Evolutionary conservation across 2,797 vertebrate genomes (phyloP), one percentile per base, ranked within the genome.

Genomic region (Pseudomugil tenellus): DNA sequence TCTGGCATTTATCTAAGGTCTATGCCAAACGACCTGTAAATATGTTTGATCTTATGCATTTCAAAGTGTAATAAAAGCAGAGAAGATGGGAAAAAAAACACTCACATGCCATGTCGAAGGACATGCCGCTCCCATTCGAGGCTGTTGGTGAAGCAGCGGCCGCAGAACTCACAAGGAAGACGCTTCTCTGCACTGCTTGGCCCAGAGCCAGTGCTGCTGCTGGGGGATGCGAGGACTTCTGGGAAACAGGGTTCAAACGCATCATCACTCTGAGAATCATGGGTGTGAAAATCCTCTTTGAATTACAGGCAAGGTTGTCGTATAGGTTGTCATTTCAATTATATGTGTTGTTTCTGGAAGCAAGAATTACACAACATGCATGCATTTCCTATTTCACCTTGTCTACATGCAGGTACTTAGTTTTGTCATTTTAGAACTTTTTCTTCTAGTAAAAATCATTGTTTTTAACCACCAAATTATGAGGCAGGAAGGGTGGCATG

Each of bases 91-190:
- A n/a, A 12, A 17, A 31, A 31, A 32, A 53, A 43, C 76, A 95
- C 98, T 96, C 89, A 99, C 97, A 99, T 98, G 94, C 97, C 96
- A 0, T 99, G 98, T 68, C 98, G 96, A 76, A 96, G 95, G 78
- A 99, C 97, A 0, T 99, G 98, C 5, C 97, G 91, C 68, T 99
- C 97, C 97, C 97, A 99, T 83, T 99, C 97, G 0, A 94, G 90
- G 88, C 94, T 95, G 90, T 96, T 95, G 29, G 95, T 93, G 89
- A 99, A 99, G 0, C 96, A 95, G 77, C 97, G 96, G 54, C 97
- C 97, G 4, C 97, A 99, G 92, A 99, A 99, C 90, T 99, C 97
- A 2, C 98, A 99, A 0, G 97, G 96, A 85, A 98, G 95, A 53
- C 97, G 95, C 66, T 96, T 98, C 76, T 95, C 96, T 4, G 46